A percentile compares a stretch with the other conserved stretches of the same genome.
Conservation (phyloP, 2,113 vertebrate genomes). For the Rhipidura dahli region DNA sequence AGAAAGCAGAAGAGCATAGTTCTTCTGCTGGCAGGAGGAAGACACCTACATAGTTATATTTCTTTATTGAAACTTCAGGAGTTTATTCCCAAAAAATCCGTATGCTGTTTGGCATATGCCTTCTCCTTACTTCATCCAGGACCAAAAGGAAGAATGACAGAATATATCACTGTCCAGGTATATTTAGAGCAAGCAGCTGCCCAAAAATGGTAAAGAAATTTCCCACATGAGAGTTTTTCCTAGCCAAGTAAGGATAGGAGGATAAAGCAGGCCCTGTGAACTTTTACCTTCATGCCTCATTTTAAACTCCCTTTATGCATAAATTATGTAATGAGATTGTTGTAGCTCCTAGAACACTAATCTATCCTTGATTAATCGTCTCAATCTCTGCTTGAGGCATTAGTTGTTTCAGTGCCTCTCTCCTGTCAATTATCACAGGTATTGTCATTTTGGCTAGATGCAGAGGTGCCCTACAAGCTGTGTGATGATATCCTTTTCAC, state of each 20-base stretch:
- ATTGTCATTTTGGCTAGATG: not conserved
- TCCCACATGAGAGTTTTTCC: not conserved
- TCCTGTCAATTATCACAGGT: not conserved
- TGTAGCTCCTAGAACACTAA: not conserved
- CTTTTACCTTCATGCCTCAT: not conserved
- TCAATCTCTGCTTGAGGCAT: not conserved
- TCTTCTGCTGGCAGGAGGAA: not conserved
- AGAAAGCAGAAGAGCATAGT: not conserved
- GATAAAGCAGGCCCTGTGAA: not conserved
- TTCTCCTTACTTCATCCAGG: not conserved
- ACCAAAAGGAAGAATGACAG: not conserved
- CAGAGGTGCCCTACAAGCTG: not conserved
- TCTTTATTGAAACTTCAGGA: not conserved
- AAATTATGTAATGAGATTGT: not conserved
- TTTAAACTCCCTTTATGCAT: not conserved
- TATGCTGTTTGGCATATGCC: not conserved
- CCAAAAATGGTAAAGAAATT: not conserved
- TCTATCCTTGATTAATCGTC: not conserved
- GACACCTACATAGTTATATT: not conserved
- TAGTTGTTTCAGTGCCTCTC: not conserved
- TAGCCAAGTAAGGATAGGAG: not conserved
- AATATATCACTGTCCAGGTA: not conserved
- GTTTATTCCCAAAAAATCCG: accelerated
- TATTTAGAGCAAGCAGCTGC: not conserved
- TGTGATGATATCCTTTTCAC: not conserved